phyloP scores from a whole-genome alignment of 2,888 invertebrate species.

The Polyommatus icarus region DNA sequence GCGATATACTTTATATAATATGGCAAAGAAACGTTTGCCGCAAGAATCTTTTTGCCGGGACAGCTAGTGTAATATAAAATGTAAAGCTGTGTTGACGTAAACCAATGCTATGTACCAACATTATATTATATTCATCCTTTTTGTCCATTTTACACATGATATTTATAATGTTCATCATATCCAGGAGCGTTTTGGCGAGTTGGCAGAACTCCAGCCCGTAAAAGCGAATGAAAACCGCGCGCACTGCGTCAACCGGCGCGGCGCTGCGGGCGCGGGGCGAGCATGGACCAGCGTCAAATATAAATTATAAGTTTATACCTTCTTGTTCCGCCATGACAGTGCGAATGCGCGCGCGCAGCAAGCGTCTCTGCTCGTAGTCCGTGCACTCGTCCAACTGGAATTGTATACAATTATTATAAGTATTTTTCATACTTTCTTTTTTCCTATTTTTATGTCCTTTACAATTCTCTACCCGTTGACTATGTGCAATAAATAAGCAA shows the following conservation, averaged over 20 bases:
- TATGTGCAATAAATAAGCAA: not conserved
- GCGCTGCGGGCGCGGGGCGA: not conserved
- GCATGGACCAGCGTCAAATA: not conserved
- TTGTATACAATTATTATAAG: not conserved
- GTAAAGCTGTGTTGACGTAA: not conserved
- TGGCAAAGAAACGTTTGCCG: no score
- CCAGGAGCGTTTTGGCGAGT: not conserved
- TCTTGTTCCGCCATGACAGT: conserved; percentile 92
- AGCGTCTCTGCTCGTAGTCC: conserved; percentile 92
- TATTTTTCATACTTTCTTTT: not conserved
- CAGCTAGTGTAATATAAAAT: no score
- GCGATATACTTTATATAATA: no score
- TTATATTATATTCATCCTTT: not conserved
- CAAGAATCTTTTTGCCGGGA: no score
- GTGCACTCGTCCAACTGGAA: conserved; percentile 90
- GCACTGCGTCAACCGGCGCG: not conserved
- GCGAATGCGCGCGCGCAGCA: conserved; percentile 89
- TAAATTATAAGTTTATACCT: conserved; percentile 77
- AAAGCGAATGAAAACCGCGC: conserved; percentile 4
- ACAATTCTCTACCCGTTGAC: not conserved
- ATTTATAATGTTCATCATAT: conserved; percentile 15
- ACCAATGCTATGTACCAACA: not conserved
- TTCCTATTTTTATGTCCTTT: not conserved
- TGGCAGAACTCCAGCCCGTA: conserved; percentile 8
- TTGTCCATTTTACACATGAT: not conserved